Conservation (phyloP, 2,888 invertebrate species). For the Rhagonycha lutea region DNA sequence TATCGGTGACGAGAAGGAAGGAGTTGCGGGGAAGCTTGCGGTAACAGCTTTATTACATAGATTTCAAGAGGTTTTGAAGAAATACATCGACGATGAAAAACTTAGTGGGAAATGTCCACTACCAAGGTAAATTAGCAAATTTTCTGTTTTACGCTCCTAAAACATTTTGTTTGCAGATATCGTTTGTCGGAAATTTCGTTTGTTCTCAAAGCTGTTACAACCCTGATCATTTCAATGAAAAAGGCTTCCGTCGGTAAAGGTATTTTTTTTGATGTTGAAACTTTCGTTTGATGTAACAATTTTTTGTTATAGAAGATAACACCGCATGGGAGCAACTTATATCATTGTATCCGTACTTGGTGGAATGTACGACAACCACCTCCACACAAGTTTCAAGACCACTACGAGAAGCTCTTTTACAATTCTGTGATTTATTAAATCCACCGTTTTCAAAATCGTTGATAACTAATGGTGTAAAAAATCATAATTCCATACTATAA, state of each 20-base stretch:
- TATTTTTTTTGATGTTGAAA: conserved; percentile 47
- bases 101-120: conserved; percentile 84
- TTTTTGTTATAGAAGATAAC: conserved; percentile 71
- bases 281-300: not conserved
- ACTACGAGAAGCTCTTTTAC: conserved; percentile 81
- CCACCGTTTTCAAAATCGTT: conserved; percentile 57
- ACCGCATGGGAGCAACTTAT: conserved; percentile 94
- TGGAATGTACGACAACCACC: conserved; percentile 81
- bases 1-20: conserved; percentile 58
- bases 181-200: conserved; percentile 94
- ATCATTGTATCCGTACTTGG: conserved; percentile 86
- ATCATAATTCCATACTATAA: conserved; percentile 21
- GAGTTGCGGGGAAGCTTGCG: conserved; percentile 75
- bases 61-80: conserved; percentile 89
- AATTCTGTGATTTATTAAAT: conserved; percentile 81
- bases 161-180: conserved; percentile 65
- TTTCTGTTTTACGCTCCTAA: not conserved
- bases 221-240: conserved; percentile 88
- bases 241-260: conserved; percentile 87
- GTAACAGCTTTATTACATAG: conserved; percentile 90
- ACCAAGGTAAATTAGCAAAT: conserved; percentile 65
- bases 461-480: conserved; percentile 33
- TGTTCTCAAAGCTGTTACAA: conserved; percentile 92
- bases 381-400: conserved; percentile 81
- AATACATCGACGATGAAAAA: conserved; percentile 83